Percentiles rank a stretch among this genome's conserved stretches.
phyloP scores from a whole-genome alignment of 1,140 invertebrate genomes.

The Heliothis virescens region DNA sequence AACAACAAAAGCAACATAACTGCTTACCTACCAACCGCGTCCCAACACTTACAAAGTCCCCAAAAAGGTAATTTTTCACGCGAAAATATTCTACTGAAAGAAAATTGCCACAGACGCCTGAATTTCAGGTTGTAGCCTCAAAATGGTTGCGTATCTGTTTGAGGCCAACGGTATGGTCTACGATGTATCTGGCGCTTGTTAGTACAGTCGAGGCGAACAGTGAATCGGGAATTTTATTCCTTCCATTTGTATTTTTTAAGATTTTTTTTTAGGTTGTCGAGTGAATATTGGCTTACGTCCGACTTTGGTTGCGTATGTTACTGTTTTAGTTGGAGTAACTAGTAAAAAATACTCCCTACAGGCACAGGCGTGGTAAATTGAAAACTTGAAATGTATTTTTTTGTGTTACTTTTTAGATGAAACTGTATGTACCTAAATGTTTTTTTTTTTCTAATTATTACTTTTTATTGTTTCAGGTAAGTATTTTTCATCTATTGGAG shows the following conservation, averaged over 20 bases:
- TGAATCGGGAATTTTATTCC: not conserved
- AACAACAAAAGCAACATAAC: not conserved
- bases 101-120: conserved; percentile 32
- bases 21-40: conserved; percentile 2
- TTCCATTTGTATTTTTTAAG: not conserved
- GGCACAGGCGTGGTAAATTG: too few relatives aligned
- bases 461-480: conserved; percentile 25
- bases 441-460: not conserved
- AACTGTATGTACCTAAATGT: not conserved
- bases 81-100: conserved; percentile 36
- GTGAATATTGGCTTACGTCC: not conserved
- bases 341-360: too few relatives aligned
- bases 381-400: not conserved
- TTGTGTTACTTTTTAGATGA: not conserved
- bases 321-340: too few relatives aligned
- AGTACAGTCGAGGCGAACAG: conserved; percentile 20
- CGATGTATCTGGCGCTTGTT: conserved; percentile 41
- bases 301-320: not conserved
- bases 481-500: not conserved
- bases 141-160: conserved; percentile 35
- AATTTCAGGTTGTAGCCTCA: conserved; percentile 30
- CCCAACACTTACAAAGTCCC: conserved; percentile 12
- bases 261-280: not conserved
- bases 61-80: conserved; percentile 41
- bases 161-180: conserved; percentile 11